phyloP scores from a whole-genome alignment of 1,140 invertebrate species.

The Dolichoris vasculosae region DNA sequence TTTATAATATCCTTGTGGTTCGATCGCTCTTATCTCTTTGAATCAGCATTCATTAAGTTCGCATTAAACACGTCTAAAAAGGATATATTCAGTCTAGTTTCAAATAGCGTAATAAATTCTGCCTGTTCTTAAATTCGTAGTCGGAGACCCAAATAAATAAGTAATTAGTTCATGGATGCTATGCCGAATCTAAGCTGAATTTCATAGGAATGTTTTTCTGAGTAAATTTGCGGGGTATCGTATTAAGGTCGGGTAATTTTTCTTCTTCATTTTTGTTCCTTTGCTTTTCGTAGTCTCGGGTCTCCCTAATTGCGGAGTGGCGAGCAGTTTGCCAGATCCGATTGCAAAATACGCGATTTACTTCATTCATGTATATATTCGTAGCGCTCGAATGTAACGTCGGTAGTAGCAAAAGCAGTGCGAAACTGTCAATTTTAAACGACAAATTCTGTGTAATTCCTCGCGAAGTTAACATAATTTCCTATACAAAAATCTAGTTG shows the following conservation, averaged over 20 bases:
- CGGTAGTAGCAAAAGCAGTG: neutral
- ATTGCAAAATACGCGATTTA: slow-evolving; percentile 44
- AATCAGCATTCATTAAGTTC: slow-evolving; percentile 29
- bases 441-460: slow-evolving; percentile 32
- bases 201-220: neutral
- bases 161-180: slow-evolving; percentile 15
- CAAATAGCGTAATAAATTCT: slow-evolving; percentile 4
- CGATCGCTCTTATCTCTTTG: neutral
- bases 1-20: neutral
- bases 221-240: neutral
- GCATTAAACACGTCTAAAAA: slow-evolving; percentile 20
- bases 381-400: neutral
- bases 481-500: neutral
- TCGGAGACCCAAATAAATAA: slow-evolving; percentile 7
- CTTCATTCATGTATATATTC: slow-evolving; percentile 30
- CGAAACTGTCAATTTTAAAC: slow-evolving; percentile 39
- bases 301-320: slow-evolving; percentile 43
- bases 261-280: slow-evolving; percentile 29
- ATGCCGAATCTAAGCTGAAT: neutral
- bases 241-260: slow-evolving; percentile 45
- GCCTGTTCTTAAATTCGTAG: neutral
- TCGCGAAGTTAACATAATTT: neutral
- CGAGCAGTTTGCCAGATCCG: slow-evolving; percentile 15
- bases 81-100: slow-evolving; percentile 8
- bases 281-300: neutral